Conservation (phyloP, 2,888 invertebrate genomes). For the Glyphotaelius pellucidus region DNA sequence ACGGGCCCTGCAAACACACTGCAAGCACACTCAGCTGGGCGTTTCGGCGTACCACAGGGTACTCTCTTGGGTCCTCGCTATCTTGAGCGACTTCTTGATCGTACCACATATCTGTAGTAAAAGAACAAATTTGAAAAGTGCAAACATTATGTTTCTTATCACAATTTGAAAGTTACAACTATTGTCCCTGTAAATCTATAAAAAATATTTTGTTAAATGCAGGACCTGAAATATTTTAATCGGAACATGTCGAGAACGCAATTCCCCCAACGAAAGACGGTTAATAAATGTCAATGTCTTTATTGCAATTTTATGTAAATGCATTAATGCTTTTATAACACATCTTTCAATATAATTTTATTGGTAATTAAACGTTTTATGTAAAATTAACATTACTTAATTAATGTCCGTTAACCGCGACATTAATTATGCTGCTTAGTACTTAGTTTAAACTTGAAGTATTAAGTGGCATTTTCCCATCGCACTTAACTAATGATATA, state of each 20-base stretch:
- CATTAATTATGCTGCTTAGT: background rate
- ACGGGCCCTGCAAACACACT: conserved; percentile 18
- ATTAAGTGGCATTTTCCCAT: background rate
- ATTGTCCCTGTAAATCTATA: background rate
- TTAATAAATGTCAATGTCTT: too few relatives aligned
- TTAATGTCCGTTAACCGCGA: background rate
- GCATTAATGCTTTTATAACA: too few relatives aligned
- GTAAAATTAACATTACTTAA: background rate
- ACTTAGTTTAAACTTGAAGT: background rate
- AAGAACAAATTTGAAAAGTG: background rate
- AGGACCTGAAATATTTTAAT: background rate
- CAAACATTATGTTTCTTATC: background rate
- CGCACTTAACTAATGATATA: background rate
- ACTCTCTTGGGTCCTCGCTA: background rate
- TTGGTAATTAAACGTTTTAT: too few relatives aligned
- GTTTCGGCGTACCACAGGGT: background rate
- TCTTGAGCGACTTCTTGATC: background rate
- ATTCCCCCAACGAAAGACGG: too few relatives aligned
- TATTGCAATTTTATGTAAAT: too few relatives aligned
- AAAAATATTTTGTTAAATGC: background rate
- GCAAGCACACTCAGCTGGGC: background rate
- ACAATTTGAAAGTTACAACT: background rate
- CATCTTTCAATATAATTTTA: too few relatives aligned
- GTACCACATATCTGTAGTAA: background rate
- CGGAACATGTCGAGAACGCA: background rate